phyloP scores from a whole-genome alignment of 2,113 vertebrate genomes.

The Pseudopodoces humilis region DNA sequence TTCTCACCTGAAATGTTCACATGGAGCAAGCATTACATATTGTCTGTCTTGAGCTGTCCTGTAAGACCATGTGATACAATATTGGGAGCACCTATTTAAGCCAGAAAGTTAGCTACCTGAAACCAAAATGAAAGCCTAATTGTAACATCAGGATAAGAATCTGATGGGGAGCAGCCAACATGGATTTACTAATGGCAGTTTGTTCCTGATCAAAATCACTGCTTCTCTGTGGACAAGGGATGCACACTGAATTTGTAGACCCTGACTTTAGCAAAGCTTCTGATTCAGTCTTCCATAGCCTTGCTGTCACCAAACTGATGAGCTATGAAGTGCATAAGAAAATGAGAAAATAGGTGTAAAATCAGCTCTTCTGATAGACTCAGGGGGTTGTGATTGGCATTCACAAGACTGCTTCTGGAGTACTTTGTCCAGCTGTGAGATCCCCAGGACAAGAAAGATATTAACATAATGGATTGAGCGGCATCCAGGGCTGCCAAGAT shows the following conservation, averaged over 20 bases:
- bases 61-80: neutral
- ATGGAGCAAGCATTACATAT: neutral
- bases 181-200: neutral
- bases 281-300: neutral
- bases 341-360: neutral
- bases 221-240: neutral
- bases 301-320: neutral
- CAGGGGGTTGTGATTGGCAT: neutral
- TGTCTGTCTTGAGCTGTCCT: neutral
- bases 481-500: neutral
- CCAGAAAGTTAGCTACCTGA: neutral
- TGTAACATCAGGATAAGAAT: neutral
- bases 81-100: neutral
- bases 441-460: neutral
- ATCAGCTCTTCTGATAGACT: neutral
- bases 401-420: neutral
- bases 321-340: neutral
- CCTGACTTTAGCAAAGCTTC: neutral
- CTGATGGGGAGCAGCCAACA: neutral
- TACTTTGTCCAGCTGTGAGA: neutral
- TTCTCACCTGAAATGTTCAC: neutral
- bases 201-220: neutral
- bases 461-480: neutral
- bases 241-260: neutral
- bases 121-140: neutral